phyloP scores from a whole-genome alignment of 1,140 invertebrate species.

The Phthorimaea operculella region DNA sequence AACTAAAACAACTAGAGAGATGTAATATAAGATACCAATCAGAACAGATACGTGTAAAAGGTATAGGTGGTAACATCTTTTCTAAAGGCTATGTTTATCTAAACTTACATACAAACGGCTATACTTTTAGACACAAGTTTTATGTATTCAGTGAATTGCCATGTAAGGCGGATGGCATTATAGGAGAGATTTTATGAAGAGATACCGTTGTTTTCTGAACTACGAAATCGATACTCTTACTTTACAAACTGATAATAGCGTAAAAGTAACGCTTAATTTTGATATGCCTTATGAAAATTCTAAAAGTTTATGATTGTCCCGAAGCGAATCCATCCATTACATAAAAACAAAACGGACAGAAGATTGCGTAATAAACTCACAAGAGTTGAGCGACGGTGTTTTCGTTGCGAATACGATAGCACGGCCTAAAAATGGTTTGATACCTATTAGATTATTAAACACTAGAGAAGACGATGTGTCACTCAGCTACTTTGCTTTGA shows the following conservation, averaged over 20 bases:
- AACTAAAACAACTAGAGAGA: not conserved
- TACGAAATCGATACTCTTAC: not conserved
- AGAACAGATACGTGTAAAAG: not conserved
- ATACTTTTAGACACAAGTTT: not conserved
- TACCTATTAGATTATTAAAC: not conserved
- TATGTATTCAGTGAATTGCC: not conserved
- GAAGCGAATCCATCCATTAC: not conserved
- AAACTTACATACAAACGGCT: not conserved
- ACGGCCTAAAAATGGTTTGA: not conserved
- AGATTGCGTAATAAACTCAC: slow-evolving; percentile 2
- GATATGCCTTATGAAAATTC: not conserved
- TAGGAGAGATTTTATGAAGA: slow-evolving; percentile 2
- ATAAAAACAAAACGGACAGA: not conserved
- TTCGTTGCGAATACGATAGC: not conserved
- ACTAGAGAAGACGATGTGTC: slow-evolving; percentile 1
- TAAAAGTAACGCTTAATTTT: not conserved
- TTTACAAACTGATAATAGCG: not conserved
- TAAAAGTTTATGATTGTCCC: not conserved
- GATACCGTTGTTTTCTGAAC: not conserved
- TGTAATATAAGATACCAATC: not conserved
- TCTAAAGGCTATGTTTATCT: slow-evolving; percentile 1
- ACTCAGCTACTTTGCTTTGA: not conserved
- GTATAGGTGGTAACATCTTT: not conserved
- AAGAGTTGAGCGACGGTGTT: slow-evolving; percentile 1
- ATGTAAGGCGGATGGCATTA: slow-evolving; percentile 3